Conservation (phyloP, 1,140 invertebrate species). For the Chelonus insularis region DNA sequence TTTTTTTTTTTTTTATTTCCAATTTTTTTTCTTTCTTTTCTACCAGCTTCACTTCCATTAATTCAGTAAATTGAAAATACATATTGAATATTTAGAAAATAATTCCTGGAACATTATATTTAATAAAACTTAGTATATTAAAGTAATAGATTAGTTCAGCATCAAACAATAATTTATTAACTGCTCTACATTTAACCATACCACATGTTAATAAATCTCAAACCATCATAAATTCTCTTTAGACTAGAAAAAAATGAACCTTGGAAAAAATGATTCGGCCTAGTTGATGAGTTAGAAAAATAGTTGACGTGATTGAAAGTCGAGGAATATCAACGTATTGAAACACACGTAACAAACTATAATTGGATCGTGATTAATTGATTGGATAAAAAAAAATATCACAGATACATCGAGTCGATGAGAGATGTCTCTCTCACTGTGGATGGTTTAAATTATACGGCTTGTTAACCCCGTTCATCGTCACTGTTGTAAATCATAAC, state of each 20-base stretch:
- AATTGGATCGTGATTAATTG: constrained; percentile 14
- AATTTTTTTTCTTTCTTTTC: too few species aligned
- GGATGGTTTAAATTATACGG: constrained; percentile 29
- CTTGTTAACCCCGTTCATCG: constrained; percentile 32
- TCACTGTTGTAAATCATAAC: constrained; percentile 28
- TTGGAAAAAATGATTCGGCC: background rate
- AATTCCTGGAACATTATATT: too few species aligned
- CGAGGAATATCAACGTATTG: background rate
- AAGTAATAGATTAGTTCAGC: too few species aligned
- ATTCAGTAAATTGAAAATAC: too few species aligned
- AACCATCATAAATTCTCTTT: too few species aligned
- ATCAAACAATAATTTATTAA: too few species aligned
- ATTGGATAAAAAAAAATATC: constrained; percentile 10
- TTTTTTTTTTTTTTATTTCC: too few species aligned
- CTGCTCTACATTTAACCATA: too few species aligned
- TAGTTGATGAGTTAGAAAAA: background rate
- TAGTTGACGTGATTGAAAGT: background rate
- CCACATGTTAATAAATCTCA: too few species aligned
- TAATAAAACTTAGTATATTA: too few species aligned
- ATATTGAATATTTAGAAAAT: too few species aligned
- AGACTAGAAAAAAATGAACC: background rate
- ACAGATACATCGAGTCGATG: background rate
- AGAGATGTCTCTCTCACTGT: constrained; percentile 4
- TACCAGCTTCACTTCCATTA: too few species aligned
- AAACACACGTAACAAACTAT: constrained; percentile 5